Base-by-base conservation (phyloP, 2,113 vertebrate genomes). In the Dascyllus trimaculatus region DNA sequence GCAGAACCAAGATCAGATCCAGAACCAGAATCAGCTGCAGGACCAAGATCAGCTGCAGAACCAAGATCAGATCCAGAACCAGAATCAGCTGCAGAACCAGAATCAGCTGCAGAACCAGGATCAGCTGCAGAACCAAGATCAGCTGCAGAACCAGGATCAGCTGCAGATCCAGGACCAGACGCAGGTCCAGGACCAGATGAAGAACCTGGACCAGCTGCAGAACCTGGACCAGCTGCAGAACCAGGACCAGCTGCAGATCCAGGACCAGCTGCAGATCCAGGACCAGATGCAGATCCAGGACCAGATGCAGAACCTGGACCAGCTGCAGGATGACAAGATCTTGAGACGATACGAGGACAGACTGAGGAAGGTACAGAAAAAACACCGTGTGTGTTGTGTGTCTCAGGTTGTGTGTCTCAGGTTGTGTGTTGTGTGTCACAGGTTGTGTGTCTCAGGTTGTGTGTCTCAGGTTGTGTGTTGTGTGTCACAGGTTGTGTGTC, bases 331-430 rank as follows among this genome's bases (percentile, higher is more conserved):
- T 22, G 17, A 19, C 40, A 38, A 22, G 40, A 21, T 13, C 63
- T 57, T 32, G 63, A 78, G 61, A 46, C 76, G 25, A 13, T 59
- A 75, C 77, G n/a, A 13, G 57, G 49, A 89, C 14, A 74, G 54
- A 51, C 74, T 89, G 11, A 2, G 22, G 5, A 88, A 89, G 88
- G 90, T 91, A 64, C 4, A 9, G 32, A 35, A 8, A 35, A 29
- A 29, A 29, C 29, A 29, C 29, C 26, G 26, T 29, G 26, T 29
- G 3, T 32, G 32, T 32, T 32, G 32, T 4, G 32, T 32, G 4
- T 32, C 26, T 29, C 3, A 29, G 3, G 26, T 29, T 29, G 26
- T 29, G 26, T 29, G 26, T 29, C 26, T 29, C 3, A 29, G 3
- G 26, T 29, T 29, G 26, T 29, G 26, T 29, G 26, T 29, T 29